phyloP scores from a whole-genome alignment of 2,888 invertebrate genomes.

The Agonopterix subpropinquella region DNA sequence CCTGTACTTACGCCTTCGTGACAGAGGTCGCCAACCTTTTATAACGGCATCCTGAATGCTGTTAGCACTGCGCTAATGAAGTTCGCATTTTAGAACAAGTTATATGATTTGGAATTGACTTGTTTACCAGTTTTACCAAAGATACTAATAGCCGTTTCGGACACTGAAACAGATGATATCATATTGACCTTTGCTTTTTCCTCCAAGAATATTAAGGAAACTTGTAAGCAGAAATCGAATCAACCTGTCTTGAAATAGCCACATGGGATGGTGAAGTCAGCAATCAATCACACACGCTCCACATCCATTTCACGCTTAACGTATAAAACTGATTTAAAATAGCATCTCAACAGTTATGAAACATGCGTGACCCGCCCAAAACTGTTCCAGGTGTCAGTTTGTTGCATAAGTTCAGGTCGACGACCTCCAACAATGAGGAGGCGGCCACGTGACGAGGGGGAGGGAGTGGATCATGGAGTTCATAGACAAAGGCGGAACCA shows the following conservation, averaged over 20 bases:
- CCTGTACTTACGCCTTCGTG: neutral
- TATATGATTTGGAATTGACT: constrained; percentile 4
- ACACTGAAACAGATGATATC: neutral
- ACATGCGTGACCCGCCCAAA: constrained; percentile 26
- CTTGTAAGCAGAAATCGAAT: too few relatives aligned
- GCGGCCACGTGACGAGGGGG: constrained; percentile 22
- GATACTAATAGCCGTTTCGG: neutral
- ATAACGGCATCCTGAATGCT: constrained; percentile 24
- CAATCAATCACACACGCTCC: constrained; percentile 11
- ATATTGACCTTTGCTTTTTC: too few relatives aligned
- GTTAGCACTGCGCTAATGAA: constrained; percentile 16
- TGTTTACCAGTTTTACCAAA: constrained; percentile 1
- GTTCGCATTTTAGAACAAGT: constrained; percentile 3
- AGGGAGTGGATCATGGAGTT: constrained; percentile 25
- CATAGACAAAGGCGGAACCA: constrained; percentile 33
- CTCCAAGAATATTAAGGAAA: too few relatives aligned
- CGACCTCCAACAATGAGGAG: constrained; percentile 50
- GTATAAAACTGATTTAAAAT: constrained; percentile 9
- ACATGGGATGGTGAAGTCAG: neutral
- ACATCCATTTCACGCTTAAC: constrained; percentile 16
- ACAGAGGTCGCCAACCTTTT: constrained; percentile 27
- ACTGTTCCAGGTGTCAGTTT: constrained; percentile 40
- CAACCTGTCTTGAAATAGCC: too few relatives aligned
- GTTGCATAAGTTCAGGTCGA: constrained; percentile 23
- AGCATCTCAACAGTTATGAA: constrained; percentile 26